Evolutionary conservation across 2,888 invertebrate genomes (phyloP).

Genomic region (Leistus spinibarbis): DNA sequence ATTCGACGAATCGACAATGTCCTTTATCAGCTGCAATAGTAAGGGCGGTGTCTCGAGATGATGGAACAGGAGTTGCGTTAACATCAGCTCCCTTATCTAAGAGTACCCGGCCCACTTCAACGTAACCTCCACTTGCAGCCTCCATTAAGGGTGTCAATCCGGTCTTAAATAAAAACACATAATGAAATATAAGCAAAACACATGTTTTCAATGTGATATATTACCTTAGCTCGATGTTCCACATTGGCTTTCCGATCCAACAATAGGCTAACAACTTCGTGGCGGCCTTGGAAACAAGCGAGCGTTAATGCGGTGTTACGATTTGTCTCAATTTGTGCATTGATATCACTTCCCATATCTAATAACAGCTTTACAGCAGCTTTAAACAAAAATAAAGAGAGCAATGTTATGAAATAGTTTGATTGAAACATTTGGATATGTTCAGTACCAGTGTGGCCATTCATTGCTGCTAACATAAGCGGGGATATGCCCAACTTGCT

Average conservation of each 20-base stretch:
- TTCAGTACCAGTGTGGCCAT: conserved; percentile 78
- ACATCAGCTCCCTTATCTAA: conserved; percentile 98
- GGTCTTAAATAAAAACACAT: conserved; percentile 64
- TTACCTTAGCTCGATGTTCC: conserved; percentile 94
- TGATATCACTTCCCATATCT: conserved; percentile 98
- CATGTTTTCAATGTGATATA: conserved; percentile 14
- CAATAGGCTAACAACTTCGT: conserved; percentile 96
- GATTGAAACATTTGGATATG: not conserved
- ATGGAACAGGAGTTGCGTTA: conserved; percentile 97
- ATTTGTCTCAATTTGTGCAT: conserved; percentile 99
- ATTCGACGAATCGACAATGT: conserved; percentile 90
- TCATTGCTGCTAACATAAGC: conserved; percentile 99
- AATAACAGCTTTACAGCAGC: conserved; percentile 92
- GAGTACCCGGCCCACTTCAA: conserved; percentile 95
- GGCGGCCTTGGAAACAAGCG: conserved; percentile 98
- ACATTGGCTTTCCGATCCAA: conserved; percentile 97
- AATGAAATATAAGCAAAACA: conserved; percentile 2
- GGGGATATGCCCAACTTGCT: conserved; percentile 98
- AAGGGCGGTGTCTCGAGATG: conserved; percentile 95
- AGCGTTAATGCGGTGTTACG: conserved; percentile 97
- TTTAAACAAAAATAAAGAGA: conserved; percentile 52
- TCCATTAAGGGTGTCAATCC: conserved; percentile 99
- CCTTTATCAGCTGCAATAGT: conserved; percentile 99
- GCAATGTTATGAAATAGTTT: not conserved
- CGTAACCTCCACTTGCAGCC: conserved; percentile 98